phyloP scores from a whole-genome alignment of 2,113 vertebrate genomes.

The Lamprotornis superbus region DNA sequence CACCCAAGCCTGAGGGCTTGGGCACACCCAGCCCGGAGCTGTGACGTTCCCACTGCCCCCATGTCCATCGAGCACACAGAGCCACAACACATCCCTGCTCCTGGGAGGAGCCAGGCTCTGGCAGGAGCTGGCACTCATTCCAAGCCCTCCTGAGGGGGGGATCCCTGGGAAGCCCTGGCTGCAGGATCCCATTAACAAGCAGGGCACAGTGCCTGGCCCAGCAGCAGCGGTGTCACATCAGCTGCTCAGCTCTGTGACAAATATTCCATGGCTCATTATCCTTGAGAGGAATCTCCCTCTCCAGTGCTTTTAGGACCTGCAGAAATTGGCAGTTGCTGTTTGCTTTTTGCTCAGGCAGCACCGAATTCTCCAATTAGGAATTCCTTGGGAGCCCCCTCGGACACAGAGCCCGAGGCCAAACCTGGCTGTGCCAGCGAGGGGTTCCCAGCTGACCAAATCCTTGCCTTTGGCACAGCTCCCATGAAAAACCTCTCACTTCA shows the following conservation, averaged over 20 bases:
- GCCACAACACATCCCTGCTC: no score
- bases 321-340: not conserved
- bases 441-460: not conserved
- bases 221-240: not conserved
- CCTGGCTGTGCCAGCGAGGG: not conserved
- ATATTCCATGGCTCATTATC: conserved; percentile 34
- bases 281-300: conserved; percentile 24
- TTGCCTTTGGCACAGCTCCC: not conserved
- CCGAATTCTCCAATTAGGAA: not conserved
- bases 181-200: not conserved
- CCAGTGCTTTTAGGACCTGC: conserved; percentile 9
- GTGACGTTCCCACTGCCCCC: not conserved
- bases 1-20: not conserved
- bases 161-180: not conserved
- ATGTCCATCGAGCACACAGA: rapidly evolving
- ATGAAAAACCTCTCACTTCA: not conserved
- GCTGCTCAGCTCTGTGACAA: conserved; percentile 48
- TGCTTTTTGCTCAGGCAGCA: not conserved
- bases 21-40: rapidly evolving
- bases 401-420: not conserved
- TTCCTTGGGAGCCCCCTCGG: not conserved
- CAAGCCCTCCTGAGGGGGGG: not conserved
- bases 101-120: not conserved
- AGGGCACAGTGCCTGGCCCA: not conserved
- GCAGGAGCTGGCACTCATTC: not conserved